Evolutionary conservation across 2,797 vertebrate genomes (phyloP), one percentile per base, ranked within the genome.

Genomic region (Sternotherus odoratus): DNA sequence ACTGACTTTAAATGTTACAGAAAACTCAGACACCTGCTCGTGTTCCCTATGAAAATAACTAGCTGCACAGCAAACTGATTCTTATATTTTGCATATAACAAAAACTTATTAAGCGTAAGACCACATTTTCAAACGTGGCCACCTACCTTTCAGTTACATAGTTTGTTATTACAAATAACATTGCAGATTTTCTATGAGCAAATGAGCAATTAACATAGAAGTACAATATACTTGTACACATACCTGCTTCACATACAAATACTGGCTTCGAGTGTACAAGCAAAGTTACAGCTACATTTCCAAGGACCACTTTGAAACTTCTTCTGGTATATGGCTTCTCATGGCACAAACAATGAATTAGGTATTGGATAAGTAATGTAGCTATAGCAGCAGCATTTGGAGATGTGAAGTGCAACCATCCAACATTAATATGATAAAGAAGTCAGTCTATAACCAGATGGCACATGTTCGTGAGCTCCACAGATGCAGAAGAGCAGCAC

Each of bases 51-150:
- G 36, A 87, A 90, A 88, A 81, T 79, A 69, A 81, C 39, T 50
- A 30, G 50, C 3, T 15, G 46, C 53, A 24, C 83, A 83, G 83
- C 72, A 8, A 51, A 39, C 10, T 69, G 63, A 69, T 39, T 28
- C 46, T 8, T 15, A 90, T 77, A 5, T 78, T 49, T 92, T 72
- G 86, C 89, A 82, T 85, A 77, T 78, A 79, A 6, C 30, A 83
- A 74, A 53, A 2, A 3, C 72, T 90, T 66, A 6, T 79, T 78
- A 81, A 36, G 79, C 1, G 56, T 69, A 11, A 85, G 49, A 82
- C 72, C 12, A 53, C 39, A 39, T 75, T 88, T 21, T 63, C 12
- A 77, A 69, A 85, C 79, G 8, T 69, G 57, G 56, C 2, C 5
- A 60, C 88, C 86, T 77, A 6, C 50, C 2, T 43, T 92, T 80